These are phyloP conservation scores for Zele albiditarsus DNA, from an alignment of 2,888 invertebrate species.

Conservation along the genomic window DNA sequence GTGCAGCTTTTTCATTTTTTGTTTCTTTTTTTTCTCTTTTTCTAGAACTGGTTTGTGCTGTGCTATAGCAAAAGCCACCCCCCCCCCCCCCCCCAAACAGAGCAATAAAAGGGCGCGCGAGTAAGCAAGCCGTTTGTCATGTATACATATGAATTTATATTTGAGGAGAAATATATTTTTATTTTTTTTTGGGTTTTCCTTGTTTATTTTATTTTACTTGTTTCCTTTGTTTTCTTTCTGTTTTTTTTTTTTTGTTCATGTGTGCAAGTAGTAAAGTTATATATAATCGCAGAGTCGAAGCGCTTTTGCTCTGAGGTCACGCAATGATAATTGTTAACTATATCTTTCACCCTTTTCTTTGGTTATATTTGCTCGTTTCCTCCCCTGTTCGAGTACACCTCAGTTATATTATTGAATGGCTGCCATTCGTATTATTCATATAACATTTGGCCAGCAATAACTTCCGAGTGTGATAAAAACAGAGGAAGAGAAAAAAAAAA, in stretches of 20 bases:
- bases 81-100: neutral
- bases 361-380: constrained; percentile 37
- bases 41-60: constrained; percentile 11
- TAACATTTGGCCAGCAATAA: too few relatives aligned
- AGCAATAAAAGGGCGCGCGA: neutral
- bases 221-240: neutral
- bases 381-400: neutral
- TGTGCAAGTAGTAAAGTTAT: neutral
- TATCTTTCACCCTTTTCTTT: constrained; percentile 29
- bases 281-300: constrained; percentile 40
- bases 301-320: constrained; percentile 45
- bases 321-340: constrained; percentile 44
- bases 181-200: neutral
- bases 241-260: neutral
- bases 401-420: too few relatives aligned
- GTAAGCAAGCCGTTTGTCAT: neutral
- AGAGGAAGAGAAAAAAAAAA: too few relatives aligned
- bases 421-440: too few relatives aligned
- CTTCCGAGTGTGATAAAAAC: too few relatives aligned
- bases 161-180: neutral
- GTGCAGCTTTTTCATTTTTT: neutral
- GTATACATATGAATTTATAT: neutral
- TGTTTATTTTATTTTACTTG: neutral
- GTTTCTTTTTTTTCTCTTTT: constrained; percentile 10
- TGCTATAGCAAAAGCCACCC: constrained; percentile 29